Evolutionary conservation across 2,797 vertebrate genomes (phyloP), one percentile per base, ranked within the genome.

Genomic region (Lepilemur septentrionalis): DNA sequence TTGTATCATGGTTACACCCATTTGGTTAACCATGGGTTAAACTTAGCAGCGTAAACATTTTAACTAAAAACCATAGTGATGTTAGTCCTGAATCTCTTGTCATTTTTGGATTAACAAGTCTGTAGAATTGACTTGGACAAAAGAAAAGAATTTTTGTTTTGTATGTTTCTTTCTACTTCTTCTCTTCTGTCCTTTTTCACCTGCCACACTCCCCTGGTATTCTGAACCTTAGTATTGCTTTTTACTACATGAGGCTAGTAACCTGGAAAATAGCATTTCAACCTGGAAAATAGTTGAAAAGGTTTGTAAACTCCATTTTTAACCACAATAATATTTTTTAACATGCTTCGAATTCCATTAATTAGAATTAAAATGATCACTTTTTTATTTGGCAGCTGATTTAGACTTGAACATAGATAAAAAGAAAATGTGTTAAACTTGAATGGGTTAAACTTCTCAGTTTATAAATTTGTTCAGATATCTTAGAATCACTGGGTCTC

Each of bases 311-410:
- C 30, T 79, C 12, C 32, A 38, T 70, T 93, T 88, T 89, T 59
- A 81, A 95, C 67, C 89, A 79, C 2, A 81, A 3, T 87, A 85
- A 88, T 83, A 85, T 91, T 11, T 97, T 93, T 93, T 46, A 88
- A 7, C 8, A 73, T 15, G 67, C 32, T 12, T 73, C 82, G 35
- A 57, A 46, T 94, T 52, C 15, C 25, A 91, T 41, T 93, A 28
- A 70, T 83, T 94, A 84, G 28, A 91, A 79, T 93, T 86, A n/a
- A 94, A 93, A 81, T 75, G 25, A 65, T 73, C 14, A 35, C 57
- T 61, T 93, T 89, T 43, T 50, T 52, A 75, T 90, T 86, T 91
- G 48, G 43, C 41, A 84, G n/a, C 23, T 87, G 38, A 88, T 13
- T 93, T 76, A 79, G 50, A 28, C 63, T 92, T 92, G 70, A 96